Evolutionary conservation across 2,797 vertebrate genomes (phyloP).

Genomic region (Lindbergichthys nudifrons): DNA sequence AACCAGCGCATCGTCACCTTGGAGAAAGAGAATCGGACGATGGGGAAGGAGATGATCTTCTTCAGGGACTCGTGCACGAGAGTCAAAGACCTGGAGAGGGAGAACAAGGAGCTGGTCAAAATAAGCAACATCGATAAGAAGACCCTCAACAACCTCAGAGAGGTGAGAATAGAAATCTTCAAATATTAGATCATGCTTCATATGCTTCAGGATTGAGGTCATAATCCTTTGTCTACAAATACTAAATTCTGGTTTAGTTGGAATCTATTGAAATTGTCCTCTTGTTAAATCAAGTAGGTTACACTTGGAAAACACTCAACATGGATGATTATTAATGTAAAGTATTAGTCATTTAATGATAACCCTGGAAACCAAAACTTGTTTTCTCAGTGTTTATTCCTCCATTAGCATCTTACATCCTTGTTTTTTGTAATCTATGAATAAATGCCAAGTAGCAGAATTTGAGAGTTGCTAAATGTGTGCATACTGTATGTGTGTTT

Average conservation of each 20-base stretch:
- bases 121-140: constrained; percentile 95
- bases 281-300: not conserved
- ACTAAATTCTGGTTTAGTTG: not conserved
- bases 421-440: constrained; percentile 5
- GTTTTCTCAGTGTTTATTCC: too few species aligned
- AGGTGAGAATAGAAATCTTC: constrained; percentile 80
- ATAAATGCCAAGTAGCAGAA: not conserved
- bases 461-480: not conserved
- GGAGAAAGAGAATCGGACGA: constrained; percentile 95
- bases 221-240: not conserved
- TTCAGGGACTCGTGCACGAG: constrained; percentile 93
- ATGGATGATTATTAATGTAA: not conserved
- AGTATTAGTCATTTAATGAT: not conserved
- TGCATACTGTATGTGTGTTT: constrained; percentile 30
- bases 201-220: not conserved
- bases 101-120: constrained; percentile 96
- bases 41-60: constrained; percentile 92
- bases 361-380: not conserved
- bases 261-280: not conserved
- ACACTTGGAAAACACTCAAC: not conserved
- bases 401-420: not conserved
- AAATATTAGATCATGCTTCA: not conserved
- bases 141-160: constrained; percentile 92
- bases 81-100: constrained; percentile 93
- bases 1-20: constrained; percentile 90